Evolutionary conservation across 2,797 vertebrate genomes (phyloP).

Genomic region (Chrosomus eos): DNA sequence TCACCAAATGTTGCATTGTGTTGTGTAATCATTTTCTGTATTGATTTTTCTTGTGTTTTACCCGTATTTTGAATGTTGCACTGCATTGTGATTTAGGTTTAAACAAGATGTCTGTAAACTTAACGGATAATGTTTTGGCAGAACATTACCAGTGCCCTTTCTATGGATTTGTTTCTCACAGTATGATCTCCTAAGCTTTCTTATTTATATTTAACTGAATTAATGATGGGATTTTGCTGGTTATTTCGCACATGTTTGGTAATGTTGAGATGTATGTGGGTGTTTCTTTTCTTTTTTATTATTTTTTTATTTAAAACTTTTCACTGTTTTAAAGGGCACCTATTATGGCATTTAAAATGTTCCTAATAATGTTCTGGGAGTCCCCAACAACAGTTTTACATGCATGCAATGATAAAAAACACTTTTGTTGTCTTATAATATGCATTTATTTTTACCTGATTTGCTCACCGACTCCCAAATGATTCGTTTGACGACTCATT

Average conservation of each 20-base stretch:
- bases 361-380: too few relatives aligned
- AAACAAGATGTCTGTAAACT: background rate
- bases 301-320: background rate
- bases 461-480: too few relatives aligned
- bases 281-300: background rate
- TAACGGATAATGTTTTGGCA: background rate
- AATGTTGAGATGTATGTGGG: background rate
- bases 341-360: too few relatives aligned
- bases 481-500: too few relatives aligned
- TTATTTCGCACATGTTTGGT: background rate
- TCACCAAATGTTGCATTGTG: background rate
- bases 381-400: too few relatives aligned
- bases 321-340: background rate
- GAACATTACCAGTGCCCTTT: background rate
- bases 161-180: background rate
- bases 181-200: background rate
- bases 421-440: too few relatives aligned
- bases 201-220: background rate
- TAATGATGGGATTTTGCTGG: background rate
- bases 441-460: too few relatives aligned
- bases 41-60: background rate
- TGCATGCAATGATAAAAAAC: too few relatives aligned
- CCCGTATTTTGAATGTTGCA: background rate
- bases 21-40: background rate
- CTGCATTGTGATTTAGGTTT: background rate